Conservation (phyloP, 1,140 invertebrate genomes). For the Saccostrea cuccullata region DNA sequence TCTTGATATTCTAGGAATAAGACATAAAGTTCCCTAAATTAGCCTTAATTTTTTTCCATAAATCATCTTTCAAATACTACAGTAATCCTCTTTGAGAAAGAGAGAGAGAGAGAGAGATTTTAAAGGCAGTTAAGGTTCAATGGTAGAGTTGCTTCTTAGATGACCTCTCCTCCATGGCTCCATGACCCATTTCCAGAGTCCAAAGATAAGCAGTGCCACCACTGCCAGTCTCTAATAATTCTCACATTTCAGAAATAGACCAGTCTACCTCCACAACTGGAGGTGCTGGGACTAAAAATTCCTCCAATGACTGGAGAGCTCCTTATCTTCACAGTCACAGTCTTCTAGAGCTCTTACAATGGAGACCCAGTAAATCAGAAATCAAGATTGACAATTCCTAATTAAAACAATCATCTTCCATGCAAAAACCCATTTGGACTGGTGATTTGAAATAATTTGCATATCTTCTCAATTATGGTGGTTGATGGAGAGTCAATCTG, state of each 20-base stretch:
- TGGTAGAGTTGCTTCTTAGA: too few species aligned
- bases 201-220: too few species aligned
- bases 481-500: not conserved
- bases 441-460: constrained; percentile 23
- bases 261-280: not conserved
- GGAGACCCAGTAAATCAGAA: constrained; percentile 23
- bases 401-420: constrained; percentile 36
- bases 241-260: too few species aligned
- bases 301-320: constrained; percentile 5
- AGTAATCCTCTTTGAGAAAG: not conserved
- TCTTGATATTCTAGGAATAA: too few species aligned
- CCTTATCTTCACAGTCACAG: constrained; percentile 1
- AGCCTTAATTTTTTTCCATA: too few species aligned
- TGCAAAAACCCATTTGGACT: constrained; percentile 11
- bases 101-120: not conserved
- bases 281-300: constrained; percentile 6
- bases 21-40: too few species aligned
- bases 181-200: not conserved
- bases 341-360: not conserved
- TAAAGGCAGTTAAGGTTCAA: too few species aligned
- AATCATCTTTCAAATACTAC: too few species aligned
- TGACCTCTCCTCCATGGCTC: too few species aligned
- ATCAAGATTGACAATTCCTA: constrained; percentile 20
- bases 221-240: too few species aligned
- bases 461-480: constrained; percentile 10